A percentile compares a stretch with the other conserved stretches of the same genome.
Evolutionary conservation across 2,888 invertebrate species (phyloP).

Genomic region (Muscina levida): DNA sequence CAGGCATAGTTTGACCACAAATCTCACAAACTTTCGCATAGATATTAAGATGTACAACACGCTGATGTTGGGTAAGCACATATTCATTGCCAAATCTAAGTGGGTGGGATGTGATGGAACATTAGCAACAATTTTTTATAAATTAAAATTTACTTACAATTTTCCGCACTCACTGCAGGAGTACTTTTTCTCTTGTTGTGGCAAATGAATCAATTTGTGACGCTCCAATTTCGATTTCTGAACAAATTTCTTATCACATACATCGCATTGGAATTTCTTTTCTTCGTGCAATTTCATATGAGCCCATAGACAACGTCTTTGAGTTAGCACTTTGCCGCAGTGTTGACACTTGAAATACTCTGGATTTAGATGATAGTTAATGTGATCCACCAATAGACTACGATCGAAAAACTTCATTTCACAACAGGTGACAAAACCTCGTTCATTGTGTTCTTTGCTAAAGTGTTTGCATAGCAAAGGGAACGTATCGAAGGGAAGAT

Average conservation of each 20-base stretch:
- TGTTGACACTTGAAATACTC: slow-evolving; percentile 76
- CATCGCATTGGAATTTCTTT: slow-evolving; percentile 74
- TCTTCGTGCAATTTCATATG: slow-evolving; percentile 74
- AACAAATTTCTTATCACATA: slow-evolving; percentile 76
- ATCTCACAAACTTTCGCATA: slow-evolving; percentile 77
- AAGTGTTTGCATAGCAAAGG: slow-evolving; percentile 68
- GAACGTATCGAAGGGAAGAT: slow-evolving; percentile 65
- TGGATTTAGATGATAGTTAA: slow-evolving; percentile 76
- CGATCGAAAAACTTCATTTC: slow-evolving; percentile 76
- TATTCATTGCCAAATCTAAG: slow-evolving; percentile 74
- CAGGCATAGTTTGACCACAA: slow-evolving; percentile 76
- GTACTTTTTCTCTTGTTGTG: slow-evolving; percentile 75
- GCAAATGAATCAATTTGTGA: slow-evolving; percentile 76
- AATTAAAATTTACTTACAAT: slow-evolving; percentile 53
- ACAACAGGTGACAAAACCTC: slow-evolving; percentile 77
- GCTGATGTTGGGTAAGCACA: slow-evolving; percentile 73
- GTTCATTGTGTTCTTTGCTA: slow-evolving; percentile 66
- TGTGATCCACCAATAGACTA: slow-evolving; percentile 76
- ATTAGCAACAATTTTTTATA: neutral
- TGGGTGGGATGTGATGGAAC: neutral
- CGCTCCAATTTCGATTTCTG: slow-evolving; percentile 71
- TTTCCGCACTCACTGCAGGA: slow-evolving; percentile 73
- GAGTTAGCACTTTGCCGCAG: slow-evolving; percentile 74
- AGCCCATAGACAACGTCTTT: slow-evolving; percentile 73
- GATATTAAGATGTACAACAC: slow-evolving; percentile 74